phyloP scores from a whole-genome alignment of 53 echinoderm and acorn worm species.

The Antedon mediterranea region DNA sequence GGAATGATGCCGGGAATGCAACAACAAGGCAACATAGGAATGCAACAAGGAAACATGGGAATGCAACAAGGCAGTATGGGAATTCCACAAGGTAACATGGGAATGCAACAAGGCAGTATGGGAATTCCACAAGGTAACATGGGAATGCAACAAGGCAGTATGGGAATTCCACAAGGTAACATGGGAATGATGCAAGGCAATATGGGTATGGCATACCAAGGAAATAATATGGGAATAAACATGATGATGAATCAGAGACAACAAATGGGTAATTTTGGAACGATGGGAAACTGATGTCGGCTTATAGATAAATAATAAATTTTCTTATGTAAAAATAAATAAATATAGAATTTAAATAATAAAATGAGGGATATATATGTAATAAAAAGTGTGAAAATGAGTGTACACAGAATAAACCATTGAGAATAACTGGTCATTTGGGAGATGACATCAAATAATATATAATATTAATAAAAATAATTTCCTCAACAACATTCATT shows the following conservation, averaged over 20 bases:
- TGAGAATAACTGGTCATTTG: too few relatives aligned
- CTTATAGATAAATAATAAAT: background rate
- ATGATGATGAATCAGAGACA: constrained; percentile 7
- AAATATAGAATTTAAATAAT: background rate
- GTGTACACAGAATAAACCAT: too few relatives aligned
- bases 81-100: constrained; percentile 21
- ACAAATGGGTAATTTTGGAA: constrained; percentile 16
- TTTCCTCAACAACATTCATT: too few relatives aligned
- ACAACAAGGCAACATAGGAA: constrained; percentile 23
- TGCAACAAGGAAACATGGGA: constrained; percentile 6
- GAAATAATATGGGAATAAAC: constrained; percentile 31
- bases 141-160: constrained; percentile 12
- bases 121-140: constrained; percentile 12
- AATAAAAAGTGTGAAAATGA: too few relatives aligned
- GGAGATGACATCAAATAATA: too few relatives aligned
- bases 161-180: constrained; percentile 16
- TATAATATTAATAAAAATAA: too few relatives aligned
- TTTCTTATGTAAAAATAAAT: background rate
- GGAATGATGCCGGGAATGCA: constrained; percentile 17
- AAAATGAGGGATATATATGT: background rate
- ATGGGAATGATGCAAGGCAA: constrained; percentile 9
- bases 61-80: constrained; percentile 14
- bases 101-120: constrained; percentile 5
- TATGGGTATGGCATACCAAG: constrained; percentile 23
- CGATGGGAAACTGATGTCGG: background rate